Evolutionary conservation across 1,140 invertebrate genomes (phyloP).

Genomic region (Atta colombica): DNA sequence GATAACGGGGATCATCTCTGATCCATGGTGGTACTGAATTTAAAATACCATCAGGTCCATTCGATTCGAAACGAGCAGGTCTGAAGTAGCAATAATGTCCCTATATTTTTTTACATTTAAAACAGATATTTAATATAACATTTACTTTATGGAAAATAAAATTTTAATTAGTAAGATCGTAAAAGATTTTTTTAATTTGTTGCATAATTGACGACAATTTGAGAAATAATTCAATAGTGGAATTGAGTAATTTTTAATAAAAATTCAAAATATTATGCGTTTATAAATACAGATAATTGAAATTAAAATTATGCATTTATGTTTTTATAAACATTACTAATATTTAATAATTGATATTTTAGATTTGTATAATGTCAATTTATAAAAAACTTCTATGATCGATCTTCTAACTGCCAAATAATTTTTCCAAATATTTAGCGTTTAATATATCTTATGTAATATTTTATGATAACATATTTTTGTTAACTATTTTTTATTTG

Average conservation of each 20-base stretch:
- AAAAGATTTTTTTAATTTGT: neutral
- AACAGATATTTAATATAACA: neutral
- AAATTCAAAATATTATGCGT: neutral
- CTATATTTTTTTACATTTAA: neutral
- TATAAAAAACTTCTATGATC: neutral
- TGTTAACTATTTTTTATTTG: neutral
- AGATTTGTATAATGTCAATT: neutral
- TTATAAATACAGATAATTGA: neutral
- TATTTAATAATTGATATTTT: neutral
- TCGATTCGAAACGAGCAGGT: slow-evolving; percentile 34
- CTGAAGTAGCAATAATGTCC: slow-evolving; percentile 14
- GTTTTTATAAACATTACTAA: neutral
- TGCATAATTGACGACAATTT: neutral
- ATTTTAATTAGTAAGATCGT: neutral
- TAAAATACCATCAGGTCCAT: neutral
- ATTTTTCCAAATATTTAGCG: neutral
- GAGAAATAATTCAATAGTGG: neutral
- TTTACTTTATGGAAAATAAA: neutral
- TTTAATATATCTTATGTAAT: neutral
- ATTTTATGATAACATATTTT: neutral
- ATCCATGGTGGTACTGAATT: slow-evolving; percentile 82
- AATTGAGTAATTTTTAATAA: neutral
- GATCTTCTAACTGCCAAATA: neutral
- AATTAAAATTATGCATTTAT: neutral
- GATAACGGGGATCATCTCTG: slow-evolving; percentile 81